Evolutionary conservation across 2,797 vertebrate species (phyloP).

Genomic region (Sebastes goodei): DNA sequence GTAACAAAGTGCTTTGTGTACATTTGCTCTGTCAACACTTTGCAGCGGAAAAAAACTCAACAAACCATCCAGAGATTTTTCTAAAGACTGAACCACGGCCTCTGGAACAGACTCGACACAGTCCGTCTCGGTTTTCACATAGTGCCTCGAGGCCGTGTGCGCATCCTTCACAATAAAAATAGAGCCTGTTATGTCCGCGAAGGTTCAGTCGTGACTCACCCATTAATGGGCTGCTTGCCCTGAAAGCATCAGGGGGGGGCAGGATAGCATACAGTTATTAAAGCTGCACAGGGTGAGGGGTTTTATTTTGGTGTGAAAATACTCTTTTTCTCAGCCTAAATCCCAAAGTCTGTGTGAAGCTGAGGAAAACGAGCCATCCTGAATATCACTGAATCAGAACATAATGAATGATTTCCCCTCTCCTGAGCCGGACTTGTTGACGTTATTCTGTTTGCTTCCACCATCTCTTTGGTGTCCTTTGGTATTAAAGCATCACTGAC

Average conservation of each 20-base stretch:
- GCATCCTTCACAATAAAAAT: slow-evolving; percentile 26
- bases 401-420: neutral
- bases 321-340: neutral
- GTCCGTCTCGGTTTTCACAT: slow-evolving; percentile 9
- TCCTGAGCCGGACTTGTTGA: neutral
- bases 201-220: slow-evolving; percentile 41
- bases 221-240: slow-evolving; percentile 8
- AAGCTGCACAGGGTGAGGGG: neutral
- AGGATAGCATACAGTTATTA: neutral
- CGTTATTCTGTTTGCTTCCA: neutral
- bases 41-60: neutral
- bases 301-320: neutral
- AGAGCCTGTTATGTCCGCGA: slow-evolving; percentile 18
- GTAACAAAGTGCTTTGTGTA: neutral
- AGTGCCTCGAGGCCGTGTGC: slow-evolving; percentile 9
- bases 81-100: neutral
- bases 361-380: neutral
- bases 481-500: neutral
- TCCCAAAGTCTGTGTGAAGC: neutral
- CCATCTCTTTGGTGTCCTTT: neutral
- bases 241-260: neutral
- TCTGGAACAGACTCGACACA: neutral
- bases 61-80: neutral
- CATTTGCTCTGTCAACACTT: neutral
- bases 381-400: neutral